Conservation (phyloP, 2,888 invertebrate genomes). For the Trichopoda pennipes region DNA sequence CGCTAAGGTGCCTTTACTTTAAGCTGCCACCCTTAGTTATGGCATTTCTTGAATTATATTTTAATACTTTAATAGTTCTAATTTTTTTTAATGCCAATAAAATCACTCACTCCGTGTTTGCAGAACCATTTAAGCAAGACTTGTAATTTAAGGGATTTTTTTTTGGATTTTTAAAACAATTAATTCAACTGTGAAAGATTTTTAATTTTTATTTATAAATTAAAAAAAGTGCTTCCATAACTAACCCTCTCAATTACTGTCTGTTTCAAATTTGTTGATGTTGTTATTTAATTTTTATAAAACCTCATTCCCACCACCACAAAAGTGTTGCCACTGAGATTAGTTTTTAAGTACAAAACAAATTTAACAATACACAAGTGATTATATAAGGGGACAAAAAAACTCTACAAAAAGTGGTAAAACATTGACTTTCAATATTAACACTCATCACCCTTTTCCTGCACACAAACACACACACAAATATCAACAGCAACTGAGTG, state of each 20-base stretch:
- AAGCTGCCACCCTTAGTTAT: no score
- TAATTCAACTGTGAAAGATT: no score
- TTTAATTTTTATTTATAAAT: no score
- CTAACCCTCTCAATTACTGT: neutral
- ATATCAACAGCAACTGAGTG: neutral
- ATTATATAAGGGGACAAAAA: constrained; percentile 2
- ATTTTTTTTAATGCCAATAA: no score
- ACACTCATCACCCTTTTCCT: neutral
- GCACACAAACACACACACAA: neutral
- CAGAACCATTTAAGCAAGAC: no score
- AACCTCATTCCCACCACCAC: constrained; percentile 50
- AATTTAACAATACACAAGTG: constrained; percentile 62
- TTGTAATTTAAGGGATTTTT: no score
- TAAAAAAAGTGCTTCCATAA: no score
- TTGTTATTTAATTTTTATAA: neutral
- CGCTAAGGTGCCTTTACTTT: no score
- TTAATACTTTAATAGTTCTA: no score
- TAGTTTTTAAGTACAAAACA: constrained; percentile 68
- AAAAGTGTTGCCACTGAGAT: constrained; percentile 70
- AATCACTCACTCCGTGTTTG: no score
- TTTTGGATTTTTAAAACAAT: no score
- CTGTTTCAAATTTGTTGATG: constrained; percentile 7
- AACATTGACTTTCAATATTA: constrained; percentile 40
- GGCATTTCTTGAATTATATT: no score
- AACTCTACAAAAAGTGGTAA: constrained; percentile 35